These are phyloP conservation scores for Cromileptes altivelis DNA, from an alignment of 2,113 vertebrate species.

Conservation along the genomic window DNA sequence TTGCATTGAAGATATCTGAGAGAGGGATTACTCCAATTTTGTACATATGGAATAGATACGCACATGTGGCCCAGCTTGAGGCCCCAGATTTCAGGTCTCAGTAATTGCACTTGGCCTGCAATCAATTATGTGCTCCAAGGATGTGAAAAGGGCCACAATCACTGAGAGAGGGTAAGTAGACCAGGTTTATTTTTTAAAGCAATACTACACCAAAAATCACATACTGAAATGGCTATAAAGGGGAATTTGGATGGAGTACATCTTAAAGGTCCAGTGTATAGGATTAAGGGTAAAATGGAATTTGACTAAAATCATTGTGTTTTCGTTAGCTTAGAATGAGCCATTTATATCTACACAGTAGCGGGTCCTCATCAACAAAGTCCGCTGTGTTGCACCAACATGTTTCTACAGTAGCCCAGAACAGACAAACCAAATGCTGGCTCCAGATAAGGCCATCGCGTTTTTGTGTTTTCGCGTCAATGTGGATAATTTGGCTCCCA, in stretches of 20 bases:
- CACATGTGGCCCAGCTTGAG: conserved; percentile 76
- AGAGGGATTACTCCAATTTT: conserved; percentile 29
- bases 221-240: neutral
- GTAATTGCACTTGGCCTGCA: conserved; percentile 79
- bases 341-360: no score
- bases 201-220: conserved; percentile 12
- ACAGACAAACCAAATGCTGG: no score
- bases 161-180: conserved; percentile 19
- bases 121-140: conserved; percentile 77
- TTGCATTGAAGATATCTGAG: conserved; percentile 22
- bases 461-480: no score
- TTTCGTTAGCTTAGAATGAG: no score
- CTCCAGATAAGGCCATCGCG: no score
- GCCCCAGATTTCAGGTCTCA: conserved; percentile 53
- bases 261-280: neutral
- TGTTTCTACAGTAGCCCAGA: no score
- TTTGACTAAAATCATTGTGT: no score
- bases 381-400: no score
- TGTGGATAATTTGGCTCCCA: no score
- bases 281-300: no score
- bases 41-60: conserved; percentile 44
- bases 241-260: no score
- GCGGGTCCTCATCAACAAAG: no score
- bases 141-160: conserved; percentile 54
- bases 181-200: conserved; percentile 31